phyloP scores from a whole-genome alignment of 35 echinoderm and acorn worm species.

The Apostichopus californicus region DNA sequence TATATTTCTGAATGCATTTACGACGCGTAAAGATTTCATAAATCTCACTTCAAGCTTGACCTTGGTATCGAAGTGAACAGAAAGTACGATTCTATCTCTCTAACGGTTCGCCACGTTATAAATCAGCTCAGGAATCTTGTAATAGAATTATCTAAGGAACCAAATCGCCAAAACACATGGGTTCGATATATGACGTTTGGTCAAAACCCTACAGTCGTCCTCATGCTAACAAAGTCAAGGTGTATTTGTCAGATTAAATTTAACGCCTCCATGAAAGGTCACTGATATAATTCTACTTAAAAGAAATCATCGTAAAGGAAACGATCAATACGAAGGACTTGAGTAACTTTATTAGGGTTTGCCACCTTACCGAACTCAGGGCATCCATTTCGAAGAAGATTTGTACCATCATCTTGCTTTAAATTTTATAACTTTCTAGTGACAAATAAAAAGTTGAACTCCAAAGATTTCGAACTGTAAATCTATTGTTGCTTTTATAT shows the following conservation, averaged over 20 bases:
- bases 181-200: neutral
- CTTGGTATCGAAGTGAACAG: too few species aligned
- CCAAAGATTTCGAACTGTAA: neutral
- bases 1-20: too few species aligned
- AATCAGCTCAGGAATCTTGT: neutral
- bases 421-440: neutral
- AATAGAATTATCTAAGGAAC: neutral
- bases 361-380: neutral
- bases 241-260: neutral
- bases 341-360: neutral
- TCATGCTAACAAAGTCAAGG: constrained; percentile 7
- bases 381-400: neutral
- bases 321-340: neutral
- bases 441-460: neutral
- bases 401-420: neutral
- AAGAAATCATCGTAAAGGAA: neutral
- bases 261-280: constrained; percentile 11
- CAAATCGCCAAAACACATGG: neutral
- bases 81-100: too few species aligned
- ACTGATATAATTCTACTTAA: constrained; percentile 6
- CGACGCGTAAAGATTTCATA: too few species aligned
- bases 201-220: neutral
- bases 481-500: too few species aligned
- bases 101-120: too few species aligned
- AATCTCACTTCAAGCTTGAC: too few species aligned